Evolutionary conservation across 2,888 invertebrate species (phyloP).

Genomic region (Argynnis bischoffii): DNA sequence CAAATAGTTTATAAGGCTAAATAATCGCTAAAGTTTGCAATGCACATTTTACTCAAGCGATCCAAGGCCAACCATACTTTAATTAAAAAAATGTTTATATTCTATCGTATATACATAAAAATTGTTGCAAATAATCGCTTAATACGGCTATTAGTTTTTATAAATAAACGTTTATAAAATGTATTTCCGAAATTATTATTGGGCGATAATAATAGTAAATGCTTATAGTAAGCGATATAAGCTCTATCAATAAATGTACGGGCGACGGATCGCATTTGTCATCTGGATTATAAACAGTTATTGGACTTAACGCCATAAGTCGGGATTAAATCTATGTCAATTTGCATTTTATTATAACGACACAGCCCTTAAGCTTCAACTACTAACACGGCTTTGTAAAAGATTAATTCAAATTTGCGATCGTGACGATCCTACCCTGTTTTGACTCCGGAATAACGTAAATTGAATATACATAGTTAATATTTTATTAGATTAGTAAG

Average conservation of each 20-base stretch:
- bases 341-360: slow-evolving; percentile 78
- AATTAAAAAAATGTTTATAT: no score
- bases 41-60: no score
- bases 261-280: slow-evolving; percentile 44
- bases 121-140: neutral
- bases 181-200: neutral
- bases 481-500: slow-evolving; percentile 54
- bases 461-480: slow-evolving; percentile 45
- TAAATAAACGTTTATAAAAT: neutral
- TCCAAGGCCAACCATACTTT: no score
- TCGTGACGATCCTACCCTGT: slow-evolving; percentile 39
- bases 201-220: neutral
- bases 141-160: neutral
- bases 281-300: slow-evolving; percentile 72
- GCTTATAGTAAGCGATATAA: slow-evolving; percentile 8
- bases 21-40: no score
- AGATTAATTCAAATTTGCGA: slow-evolving; percentile 56
- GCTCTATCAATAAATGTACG: slow-evolving; percentile 13
- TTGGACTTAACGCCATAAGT: slow-evolving; percentile 69
- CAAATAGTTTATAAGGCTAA: no score
- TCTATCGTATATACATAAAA: no score
- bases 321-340: slow-evolving; percentile 76
- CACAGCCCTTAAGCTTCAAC: slow-evolving; percentile 66
- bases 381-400: slow-evolving; percentile 66
- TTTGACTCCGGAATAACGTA: slow-evolving; percentile 42